Base-by-base conservation (phyloP, 2,888 invertebrate genomes). In the Neria commutata region DNA sequence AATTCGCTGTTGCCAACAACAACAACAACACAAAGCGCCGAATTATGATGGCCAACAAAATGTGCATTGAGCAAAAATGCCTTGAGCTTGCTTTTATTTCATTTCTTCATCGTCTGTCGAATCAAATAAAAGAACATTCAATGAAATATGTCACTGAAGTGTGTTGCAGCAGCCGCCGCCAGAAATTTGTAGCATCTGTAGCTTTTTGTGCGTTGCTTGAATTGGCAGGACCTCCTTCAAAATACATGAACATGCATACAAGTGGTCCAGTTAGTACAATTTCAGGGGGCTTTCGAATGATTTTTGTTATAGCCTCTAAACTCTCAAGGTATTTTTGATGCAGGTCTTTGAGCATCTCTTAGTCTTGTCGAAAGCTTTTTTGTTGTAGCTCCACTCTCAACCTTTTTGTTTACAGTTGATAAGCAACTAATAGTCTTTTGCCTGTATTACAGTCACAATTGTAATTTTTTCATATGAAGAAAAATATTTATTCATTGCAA, bases 141-240 rank as follows among this genome's bases (percentile, higher is more conserved):
- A 37, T 37, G 66, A 73, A 69, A 73, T 75, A 75, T 77, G 78
- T 73, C 75, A 77, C 72, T 73, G 54, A 67, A 70, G 69, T 74
- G 79, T 81, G 81, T 81, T 73, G 77, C 75, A 77, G 73, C 71
- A 81, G 81, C 79, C 80, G 80, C 81, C 81, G 76, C 70, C 74
- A 67, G 72, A 76, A 73, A 74, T 73, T 73, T 75, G 75, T 75
- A 71, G 70, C 61, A n/a, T n/a, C 23, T n/a, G 37, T 40, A 19
- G 23, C 10, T 47, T n/a, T 16, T 24, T 40, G 26, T 21, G 37
- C 37, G n/a, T 4, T 37, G 4, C 50, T 16, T 16, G 24, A 6
- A 54, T 56, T 58, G 60, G 53, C 53, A 56, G 61, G 66, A 67
- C 65, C 67, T 67, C 64, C 66, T 62, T 58, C 37, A 24, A 48